Evolutionary conservation across 2,888 invertebrate genomes (phyloP).

Genomic region (Azorinus chamasolen): DNA sequence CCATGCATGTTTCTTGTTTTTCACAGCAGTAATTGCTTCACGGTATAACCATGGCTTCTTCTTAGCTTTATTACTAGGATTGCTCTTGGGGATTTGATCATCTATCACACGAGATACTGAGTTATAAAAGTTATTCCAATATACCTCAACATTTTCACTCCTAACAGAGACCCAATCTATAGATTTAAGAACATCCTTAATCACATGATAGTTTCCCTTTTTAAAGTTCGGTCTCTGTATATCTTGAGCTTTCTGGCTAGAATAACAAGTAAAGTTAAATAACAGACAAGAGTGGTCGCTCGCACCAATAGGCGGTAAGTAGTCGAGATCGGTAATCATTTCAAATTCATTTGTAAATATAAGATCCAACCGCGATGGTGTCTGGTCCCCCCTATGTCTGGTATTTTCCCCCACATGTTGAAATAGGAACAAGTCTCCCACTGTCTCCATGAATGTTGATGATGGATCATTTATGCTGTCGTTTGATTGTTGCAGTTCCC

Average conservation of each 20-base stretch:
- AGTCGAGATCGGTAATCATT: background rate
- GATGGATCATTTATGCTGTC: background rate
- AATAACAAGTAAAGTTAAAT: conserved; percentile 1
- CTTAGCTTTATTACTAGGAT: background rate
- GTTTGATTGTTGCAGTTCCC: too few relatives aligned
- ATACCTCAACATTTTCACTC: background rate
- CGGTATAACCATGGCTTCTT: background rate
- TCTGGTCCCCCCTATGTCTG: background rate
- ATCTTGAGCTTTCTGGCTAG: background rate
- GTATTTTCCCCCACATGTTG: too few relatives aligned
- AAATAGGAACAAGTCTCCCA: too few relatives aligned
- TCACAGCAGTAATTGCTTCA: background rate
- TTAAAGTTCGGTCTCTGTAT: background rate
- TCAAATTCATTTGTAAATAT: conserved; percentile 13
- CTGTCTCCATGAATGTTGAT: too few relatives aligned
- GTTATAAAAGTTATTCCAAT: background rate
- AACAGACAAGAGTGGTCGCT: conserved; percentile 9
- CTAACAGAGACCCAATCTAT: background rate
- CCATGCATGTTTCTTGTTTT: conserved; percentile 4
- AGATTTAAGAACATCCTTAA: background rate
- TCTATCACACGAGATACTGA: background rate
- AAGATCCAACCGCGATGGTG: background rate
- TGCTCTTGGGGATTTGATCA: background rate
- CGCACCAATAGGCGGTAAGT: conserved; percentile 9
- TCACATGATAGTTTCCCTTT: background rate